Conservation (phyloP, 2,888 invertebrate genomes). For the Bombylius discolor region DNA sequence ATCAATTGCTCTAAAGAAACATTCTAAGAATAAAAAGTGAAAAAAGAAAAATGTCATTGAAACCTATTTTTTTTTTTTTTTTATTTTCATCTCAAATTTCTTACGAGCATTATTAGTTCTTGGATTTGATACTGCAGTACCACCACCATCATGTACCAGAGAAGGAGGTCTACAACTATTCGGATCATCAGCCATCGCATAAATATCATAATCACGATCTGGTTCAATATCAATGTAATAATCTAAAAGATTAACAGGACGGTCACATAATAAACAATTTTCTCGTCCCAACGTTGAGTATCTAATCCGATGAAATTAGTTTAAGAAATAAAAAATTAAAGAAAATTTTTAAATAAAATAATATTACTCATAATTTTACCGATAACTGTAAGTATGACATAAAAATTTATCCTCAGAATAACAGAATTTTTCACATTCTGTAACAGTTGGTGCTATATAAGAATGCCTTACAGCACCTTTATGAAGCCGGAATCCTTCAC, state of each 20-base stretch:
- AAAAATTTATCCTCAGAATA: conserved; percentile 54
- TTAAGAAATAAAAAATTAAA: background rate
- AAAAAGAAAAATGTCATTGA: background rate
- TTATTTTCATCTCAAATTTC: background rate
- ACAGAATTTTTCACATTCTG: conserved; percentile 66
- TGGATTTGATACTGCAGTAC: conserved; percentile 36
- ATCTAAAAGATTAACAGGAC: conserved; percentile 54
- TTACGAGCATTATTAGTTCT: conserved; percentile 25
- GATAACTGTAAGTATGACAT: conserved; percentile 65
- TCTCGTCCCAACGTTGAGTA: conserved; percentile 40
- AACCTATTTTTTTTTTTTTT: too few species aligned
- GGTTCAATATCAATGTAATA: conserved; percentile 60
- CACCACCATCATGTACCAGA: conserved; percentile 8
- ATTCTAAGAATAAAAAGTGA: conserved; percentile 43
- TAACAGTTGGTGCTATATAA: conserved; percentile 50
- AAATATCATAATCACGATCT: conserved; percentile 65
- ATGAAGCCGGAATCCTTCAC: conserved; percentile 60
- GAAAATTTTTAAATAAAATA: background rate
- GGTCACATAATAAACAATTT: conserved; percentile 65
- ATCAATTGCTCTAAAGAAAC: conserved; percentile 70
- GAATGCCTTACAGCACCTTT: conserved; percentile 54
- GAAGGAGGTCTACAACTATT: conserved; percentile 36
- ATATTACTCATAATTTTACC: conserved; percentile 31
- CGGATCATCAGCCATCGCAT: conserved; percentile 53
- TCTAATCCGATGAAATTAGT: conserved; percentile 7